phyloP scores from a whole-genome alignment of 2,113 vertebrate genomes.

The Mixornis gularis region DNA sequence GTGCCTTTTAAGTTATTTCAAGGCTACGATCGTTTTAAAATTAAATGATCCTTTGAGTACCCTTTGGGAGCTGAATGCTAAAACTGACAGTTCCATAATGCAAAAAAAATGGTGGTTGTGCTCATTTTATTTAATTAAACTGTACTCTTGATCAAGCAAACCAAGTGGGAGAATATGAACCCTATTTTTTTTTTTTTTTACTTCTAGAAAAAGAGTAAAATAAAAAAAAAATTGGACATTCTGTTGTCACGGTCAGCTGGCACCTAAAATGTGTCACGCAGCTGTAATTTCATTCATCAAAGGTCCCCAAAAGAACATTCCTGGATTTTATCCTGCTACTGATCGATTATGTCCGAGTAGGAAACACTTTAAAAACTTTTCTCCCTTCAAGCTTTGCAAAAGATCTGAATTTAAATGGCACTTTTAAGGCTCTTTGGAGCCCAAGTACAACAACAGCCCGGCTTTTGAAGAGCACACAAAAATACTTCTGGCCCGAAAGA shows the following conservation, averaged over 20 bases:
- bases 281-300: background rate
- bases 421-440: background rate
- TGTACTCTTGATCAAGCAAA: background rate
- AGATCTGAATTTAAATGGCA: conserved; percentile 19
- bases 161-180: background rate
- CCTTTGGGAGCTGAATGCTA: background rate
- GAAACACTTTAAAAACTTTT: background rate
- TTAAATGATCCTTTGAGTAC: conserved; percentile 13
- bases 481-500: background rate
- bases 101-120: background rate
- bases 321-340: background rate
- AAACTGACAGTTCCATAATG: conserved; percentile 18
- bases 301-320: background rate
- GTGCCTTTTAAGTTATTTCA: conserved; percentile 32
- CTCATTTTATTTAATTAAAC: conserved; percentile 48
- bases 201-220: background rate
- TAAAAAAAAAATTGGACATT: background rate
- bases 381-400: background rate
- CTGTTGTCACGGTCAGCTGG: background rate
- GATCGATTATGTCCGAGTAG: background rate
- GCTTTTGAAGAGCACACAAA: conserved; percentile 16
- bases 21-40: conserved; percentile 44
- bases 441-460: background rate
- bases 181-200: background rate
- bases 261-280: background rate